Base-by-base conservation (phyloP, 2,797 vertebrate species). In the Enteromius treurensis region DNA sequence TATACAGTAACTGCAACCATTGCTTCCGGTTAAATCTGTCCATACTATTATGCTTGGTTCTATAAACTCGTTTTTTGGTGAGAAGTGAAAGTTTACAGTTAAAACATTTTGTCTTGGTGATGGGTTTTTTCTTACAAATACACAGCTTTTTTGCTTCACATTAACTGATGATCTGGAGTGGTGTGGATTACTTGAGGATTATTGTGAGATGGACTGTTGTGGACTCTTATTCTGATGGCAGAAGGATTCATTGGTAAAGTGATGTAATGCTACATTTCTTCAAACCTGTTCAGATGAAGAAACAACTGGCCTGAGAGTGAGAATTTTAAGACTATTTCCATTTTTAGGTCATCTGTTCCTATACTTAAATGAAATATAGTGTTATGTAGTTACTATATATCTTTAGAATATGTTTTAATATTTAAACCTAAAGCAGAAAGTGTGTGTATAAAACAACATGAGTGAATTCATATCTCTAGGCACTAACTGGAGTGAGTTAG, bases 401-500 rank as follows among this genome's bases (percentile, higher is more conserved):
- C 29, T 64, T 64, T 45, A 49, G 7, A 74, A 60, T 11, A 74
- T 49, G 15, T 62, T 8, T 74, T 73, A 34, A 69, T 29, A 53
- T 68, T 55, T 68, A 53, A 23, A 32, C 49, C 40, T 14, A 34
- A 68, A 58, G 51, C 21, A n/a, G 19, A 45, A 37, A 55, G 32
- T 14, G n/a, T 14, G 34, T 64, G 69, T 51, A 21, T 78, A 65
- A 64, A 64, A 67, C 34, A 76, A 58, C 73, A 40, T 5, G 21
- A 79, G 37, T 34, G 19, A 73, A 81, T 62, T 81, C 55, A 7
- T 49, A 64, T 81, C 14, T 62, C 19, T n/a, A 82, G 71, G 42
- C 34, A 19, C 32, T 65, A 75, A 75, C 60, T 17, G 13, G 29
- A 64, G 64, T 26, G 45, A 49, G 62, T 9, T n/a, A 53, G 45